phyloP scores from a whole-genome alignment of 2,113 vertebrate genomes.

The Machaerirhynchus nigripectus region DNA sequence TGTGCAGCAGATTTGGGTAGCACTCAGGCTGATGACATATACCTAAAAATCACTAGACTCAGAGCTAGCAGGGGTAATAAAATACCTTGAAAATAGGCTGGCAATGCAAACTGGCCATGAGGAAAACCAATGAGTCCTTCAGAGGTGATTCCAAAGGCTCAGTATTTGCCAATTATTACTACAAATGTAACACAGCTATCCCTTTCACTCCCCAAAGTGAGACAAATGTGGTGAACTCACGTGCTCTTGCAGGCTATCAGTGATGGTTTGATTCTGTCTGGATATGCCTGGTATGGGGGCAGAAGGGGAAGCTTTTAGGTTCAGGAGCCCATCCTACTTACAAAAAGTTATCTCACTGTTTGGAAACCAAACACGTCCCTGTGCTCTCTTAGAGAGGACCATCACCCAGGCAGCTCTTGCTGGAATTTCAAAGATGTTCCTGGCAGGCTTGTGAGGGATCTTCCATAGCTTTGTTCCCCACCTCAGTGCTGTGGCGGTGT shows the following conservation, averaged over 20 bases:
- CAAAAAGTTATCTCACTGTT: not conserved
- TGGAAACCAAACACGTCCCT: not conserved
- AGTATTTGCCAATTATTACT: not conserved
- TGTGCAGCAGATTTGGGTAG: not conserved
- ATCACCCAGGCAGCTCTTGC: not conserved
- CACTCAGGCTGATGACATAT: not conserved
- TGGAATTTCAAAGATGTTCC: not conserved
- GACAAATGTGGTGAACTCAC: not conserved
- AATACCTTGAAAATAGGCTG: not conserved
- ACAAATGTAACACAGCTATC: not conserved
- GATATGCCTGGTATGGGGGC: rapidly evolving
- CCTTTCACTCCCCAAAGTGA: not conserved
- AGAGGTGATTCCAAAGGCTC: not conserved
- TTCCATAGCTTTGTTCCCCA: not conserved
- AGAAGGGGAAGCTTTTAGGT: not conserved
- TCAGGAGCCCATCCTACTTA: not conserved
- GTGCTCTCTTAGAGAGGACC: not conserved
- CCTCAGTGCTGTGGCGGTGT: rapidly evolving
- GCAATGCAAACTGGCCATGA: not conserved
- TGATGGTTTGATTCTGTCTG: not conserved
- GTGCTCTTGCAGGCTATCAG: not conserved
- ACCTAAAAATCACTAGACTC: not conserved
- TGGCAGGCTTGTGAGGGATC: not conserved
- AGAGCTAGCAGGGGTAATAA: not conserved
- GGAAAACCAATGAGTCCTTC: not conserved